Conservation (phyloP, 2,113 vertebrate species). For the Poeciliopsis occidentalis region DNA sequence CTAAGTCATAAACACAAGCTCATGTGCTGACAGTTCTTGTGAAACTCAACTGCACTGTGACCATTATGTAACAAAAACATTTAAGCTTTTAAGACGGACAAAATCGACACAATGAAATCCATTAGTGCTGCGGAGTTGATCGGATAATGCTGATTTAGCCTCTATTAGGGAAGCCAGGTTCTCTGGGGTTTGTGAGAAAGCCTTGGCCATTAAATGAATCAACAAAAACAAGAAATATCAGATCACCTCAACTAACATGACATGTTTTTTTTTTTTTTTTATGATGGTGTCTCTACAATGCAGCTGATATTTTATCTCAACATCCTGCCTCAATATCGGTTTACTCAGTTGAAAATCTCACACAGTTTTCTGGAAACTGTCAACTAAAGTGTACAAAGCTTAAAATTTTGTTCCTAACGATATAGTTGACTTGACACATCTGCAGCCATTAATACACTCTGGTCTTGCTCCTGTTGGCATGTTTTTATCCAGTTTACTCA, state of each 20-base stretch:
- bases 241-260: background rate
- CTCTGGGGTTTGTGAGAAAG: slow-evolving; percentile 21
- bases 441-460: background rate
- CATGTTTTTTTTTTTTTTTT: background rate
- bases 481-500: background rate
- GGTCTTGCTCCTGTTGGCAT: too few species aligned
- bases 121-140: slow-evolving; percentile 50
- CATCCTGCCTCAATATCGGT: background rate
- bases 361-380: too few species aligned
- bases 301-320: background rate
- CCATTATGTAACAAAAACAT: slow-evolving; percentile 46
- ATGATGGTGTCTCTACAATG: background rate
- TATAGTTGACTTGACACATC: too few species aligned
- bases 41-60: slow-evolving; percentile 19
- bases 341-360: background rate
- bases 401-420: background rate
- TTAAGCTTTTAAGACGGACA: slow-evolving; percentile 43
- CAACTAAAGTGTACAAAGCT: background rate
- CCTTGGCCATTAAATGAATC: slow-evolving; percentile 21
- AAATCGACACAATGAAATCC: slow-evolving; percentile 53
- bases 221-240: background rate
- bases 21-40: slow-evolving; percentile 1
- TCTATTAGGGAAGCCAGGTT: slow-evolving; percentile 37
- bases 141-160: slow-evolving; percentile 56
- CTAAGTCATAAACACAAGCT: slow-evolving; percentile 17